Base-by-base conservation (phyloP, 2,888 invertebrate genomes). In the Teleogryllus oceanicus region DNA sequence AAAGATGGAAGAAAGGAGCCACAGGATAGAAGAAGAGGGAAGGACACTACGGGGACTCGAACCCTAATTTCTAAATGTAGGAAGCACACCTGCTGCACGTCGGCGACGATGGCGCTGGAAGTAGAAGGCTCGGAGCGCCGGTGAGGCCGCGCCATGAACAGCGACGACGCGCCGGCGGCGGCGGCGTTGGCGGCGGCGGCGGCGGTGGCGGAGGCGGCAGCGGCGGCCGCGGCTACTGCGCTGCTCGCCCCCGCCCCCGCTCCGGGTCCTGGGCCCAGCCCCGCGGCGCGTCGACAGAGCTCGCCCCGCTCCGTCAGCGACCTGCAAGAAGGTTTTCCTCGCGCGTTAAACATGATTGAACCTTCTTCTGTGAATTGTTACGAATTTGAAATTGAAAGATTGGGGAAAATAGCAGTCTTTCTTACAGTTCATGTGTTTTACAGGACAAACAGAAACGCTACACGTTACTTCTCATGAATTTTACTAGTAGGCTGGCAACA, bases 241-340 rank as follows among this genome's bases (percentile, higher is more conserved):
- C 16, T n/a, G n/a, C 16, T 16, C n/a, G 62, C 62, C n/a, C 16
- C 62, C 62, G 62, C 62, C 62, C 12, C 18, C 62, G 62, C 62
- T 0, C 16, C 76, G 84, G 81, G 37, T 84, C 83, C 62, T 82
- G 84, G 80, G 83, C 85, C 83, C 83, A 83, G 83, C 8, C 83
- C 82, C 62, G 62, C 62, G 62, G 62, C 62, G 80, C 78, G 82
- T 79, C 80, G 83, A 81, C 84, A 84, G 81, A 81, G 83, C 77
- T 83, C 83, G 78, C 84, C 90, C 49, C 90, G 84, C 79, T 89
- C 92, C 1, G 91, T 91, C 78, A 91, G 88, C 3, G 92, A 92
- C 82, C 91, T 88, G 10, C 91, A 8, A 5, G 8, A 37, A 37
- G 37, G 5, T 37, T 2, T 37, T 37, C 8, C 8, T 37, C 37